Evolutionary conservation across 2,797 vertebrate species (phyloP).

Genomic region (Chelon labrosus): DNA sequence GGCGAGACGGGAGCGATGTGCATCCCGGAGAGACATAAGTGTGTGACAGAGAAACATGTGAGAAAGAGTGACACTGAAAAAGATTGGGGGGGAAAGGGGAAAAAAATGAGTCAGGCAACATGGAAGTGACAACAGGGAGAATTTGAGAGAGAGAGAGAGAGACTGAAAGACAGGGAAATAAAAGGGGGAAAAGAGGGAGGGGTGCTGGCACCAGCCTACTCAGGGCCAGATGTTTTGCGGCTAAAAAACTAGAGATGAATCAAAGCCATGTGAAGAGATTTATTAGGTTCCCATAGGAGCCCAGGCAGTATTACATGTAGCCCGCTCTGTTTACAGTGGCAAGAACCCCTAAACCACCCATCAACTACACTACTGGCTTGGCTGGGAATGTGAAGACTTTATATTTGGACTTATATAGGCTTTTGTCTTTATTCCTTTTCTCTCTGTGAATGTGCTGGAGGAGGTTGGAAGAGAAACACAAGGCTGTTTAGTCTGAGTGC

Average conservation of each 20-base stretch:
- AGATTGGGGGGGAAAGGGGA: slow-evolving; percentile 51
- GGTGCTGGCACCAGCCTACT: slow-evolving; percentile 80
- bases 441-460: slow-evolving; percentile 72
- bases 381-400: slow-evolving; percentile 84
- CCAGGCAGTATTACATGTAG: slow-evolving; percentile 84
- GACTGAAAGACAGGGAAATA: slow-evolving; percentile 58
- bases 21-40: slow-evolving; percentile 47
- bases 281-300: slow-evolving; percentile 86
- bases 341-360: slow-evolving; percentile 84
- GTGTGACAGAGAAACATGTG: slow-evolving; percentile 72
- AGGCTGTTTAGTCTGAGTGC: slow-evolving; percentile 81
- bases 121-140: slow-evolving; percentile 76
- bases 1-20: slow-evolving; percentile 14
- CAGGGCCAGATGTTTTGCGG: slow-evolving; percentile 87
- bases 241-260: slow-evolving; percentile 86
- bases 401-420: slow-evolving; percentile 84
- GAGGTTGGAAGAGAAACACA: slow-evolving; percentile 79
- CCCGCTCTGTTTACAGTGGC: slow-evolving; percentile 85
- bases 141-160: slow-evolving; percentile 36
- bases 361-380: slow-evolving; percentile 84
- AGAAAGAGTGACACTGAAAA: slow-evolving; percentile 68
- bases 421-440: slow-evolving; percentile 78
- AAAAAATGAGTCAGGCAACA: slow-evolving; percentile 70
- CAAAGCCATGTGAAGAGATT: slow-evolving; percentile 88
- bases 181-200: slow-evolving; percentile 51